These are phyloP conservation scores for Pseudochaenichthys georgianus DNA, from an alignment of 2,797 vertebrate species.

Conservation along the genomic window DNA sequence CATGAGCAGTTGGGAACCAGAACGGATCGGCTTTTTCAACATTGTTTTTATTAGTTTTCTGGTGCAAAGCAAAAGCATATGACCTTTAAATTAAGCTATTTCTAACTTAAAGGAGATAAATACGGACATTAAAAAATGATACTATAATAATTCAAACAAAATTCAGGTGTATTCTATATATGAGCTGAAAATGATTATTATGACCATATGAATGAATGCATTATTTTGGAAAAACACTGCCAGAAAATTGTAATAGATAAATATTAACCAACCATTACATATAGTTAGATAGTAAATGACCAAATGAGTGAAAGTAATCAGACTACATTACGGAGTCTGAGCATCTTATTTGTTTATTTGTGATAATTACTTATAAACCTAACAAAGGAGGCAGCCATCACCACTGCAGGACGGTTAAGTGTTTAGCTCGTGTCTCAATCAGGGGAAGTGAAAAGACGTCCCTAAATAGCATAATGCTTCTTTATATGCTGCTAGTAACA, in stretches of 20 bases:
- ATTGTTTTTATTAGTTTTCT: no score
- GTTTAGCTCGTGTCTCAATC: constrained; percentile 81
- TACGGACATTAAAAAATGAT: background rate
- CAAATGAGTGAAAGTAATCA: background rate
- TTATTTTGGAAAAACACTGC: background rate
- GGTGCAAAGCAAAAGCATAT: no score
- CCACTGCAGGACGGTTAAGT: constrained; percentile 52
- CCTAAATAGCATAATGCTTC: constrained; percentile 83
- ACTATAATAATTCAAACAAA: background rate
- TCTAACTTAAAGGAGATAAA: background rate
- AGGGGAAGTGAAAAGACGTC: constrained; percentile 77
- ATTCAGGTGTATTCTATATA: background rate
- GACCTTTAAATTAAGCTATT: background rate
- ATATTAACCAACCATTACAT: accelerated
- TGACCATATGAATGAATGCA: background rate
- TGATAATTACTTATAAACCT: background rate
- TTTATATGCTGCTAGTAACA: constrained; percentile 82
- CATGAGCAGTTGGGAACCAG: no score
- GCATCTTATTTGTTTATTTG: background rate
- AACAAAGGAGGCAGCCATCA: constrained; percentile 23
- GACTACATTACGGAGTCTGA: background rate
- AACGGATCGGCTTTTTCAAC: no score
- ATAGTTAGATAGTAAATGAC: background rate
- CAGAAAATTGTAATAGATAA: background rate
- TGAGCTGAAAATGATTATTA: background rate